Evolutionary conservation across 37 sponge, comb jelly and placozoan species (phyloP).

Genomic region (Bolinopsis microptera): DNA sequence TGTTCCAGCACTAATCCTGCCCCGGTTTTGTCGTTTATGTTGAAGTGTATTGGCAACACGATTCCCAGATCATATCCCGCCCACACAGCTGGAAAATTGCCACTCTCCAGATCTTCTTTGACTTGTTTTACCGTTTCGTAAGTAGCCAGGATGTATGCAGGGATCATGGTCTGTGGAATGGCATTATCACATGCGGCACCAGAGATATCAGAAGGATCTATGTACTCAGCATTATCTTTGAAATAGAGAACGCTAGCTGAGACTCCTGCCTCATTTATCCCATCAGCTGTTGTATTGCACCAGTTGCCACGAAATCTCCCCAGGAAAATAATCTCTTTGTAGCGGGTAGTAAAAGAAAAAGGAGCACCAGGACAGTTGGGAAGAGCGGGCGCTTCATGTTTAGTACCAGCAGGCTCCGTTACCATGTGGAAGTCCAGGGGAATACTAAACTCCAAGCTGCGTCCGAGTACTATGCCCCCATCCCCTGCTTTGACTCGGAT

Average conservation of each 20-base stretch:
- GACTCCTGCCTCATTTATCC: neutral
- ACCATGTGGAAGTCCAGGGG: neutral
- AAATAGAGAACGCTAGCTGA: neutral
- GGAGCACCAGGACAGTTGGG: neutral
- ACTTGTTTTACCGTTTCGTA: neutral
- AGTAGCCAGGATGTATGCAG: neutral
- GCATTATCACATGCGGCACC: neutral
- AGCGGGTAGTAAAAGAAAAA: neutral
- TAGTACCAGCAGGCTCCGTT: constrained; percentile 1
- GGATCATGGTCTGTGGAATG: neutral
- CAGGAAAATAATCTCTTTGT: neutral
- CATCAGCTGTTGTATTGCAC: neutral
- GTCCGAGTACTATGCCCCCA: constrained; percentile 14
- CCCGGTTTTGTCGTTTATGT: neutral
- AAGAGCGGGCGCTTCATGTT: neutral
- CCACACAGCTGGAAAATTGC: neutral
- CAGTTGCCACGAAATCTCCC: neutral
- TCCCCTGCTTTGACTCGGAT: neutral
- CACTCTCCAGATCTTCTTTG: neutral
- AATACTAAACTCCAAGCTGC: neutral
- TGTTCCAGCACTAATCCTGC: neutral
- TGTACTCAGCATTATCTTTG: neutral
- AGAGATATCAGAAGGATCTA: neutral
- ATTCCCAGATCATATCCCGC: neutral
- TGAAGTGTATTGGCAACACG: neutral